phyloP scores from a whole-genome alignment of 2,797 vertebrate species.

The Picus viridis region DNA sequence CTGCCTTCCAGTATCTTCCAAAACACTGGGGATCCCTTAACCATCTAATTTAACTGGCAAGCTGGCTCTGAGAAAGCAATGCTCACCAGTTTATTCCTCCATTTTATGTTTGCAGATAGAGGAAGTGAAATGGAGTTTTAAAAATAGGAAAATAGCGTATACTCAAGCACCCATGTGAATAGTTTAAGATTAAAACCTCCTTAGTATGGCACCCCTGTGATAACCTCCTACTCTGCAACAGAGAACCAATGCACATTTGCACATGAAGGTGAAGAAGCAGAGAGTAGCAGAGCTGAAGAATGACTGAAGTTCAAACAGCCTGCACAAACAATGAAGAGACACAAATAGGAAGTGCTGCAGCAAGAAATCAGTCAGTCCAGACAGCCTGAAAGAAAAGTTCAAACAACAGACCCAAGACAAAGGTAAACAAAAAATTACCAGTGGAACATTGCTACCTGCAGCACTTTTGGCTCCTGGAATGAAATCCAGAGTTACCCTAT shows the following conservation, averaged over 20 bases:
- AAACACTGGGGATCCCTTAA: background rate
- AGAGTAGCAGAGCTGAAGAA: background rate
- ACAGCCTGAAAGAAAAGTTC: background rate
- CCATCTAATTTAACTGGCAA: background rate
- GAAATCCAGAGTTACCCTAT: background rate
- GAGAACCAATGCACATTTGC: background rate
- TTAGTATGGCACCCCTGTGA: background rate
- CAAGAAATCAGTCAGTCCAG: background rate
- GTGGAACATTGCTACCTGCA: background rate
- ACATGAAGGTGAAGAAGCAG: background rate
- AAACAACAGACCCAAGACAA: background rate
- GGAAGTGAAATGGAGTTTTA: background rate
- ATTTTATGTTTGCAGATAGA: background rate
- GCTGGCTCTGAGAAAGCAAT: background rate
- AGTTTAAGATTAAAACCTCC: background rate
- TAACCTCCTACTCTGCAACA: background rate
- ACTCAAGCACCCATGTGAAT: background rate
- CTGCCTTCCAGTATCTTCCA: background rate
- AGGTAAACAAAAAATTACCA: slow-evolving; percentile 6
- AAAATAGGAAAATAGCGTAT: background rate
- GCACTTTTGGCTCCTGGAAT: background rate
- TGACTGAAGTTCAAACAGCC: background rate
- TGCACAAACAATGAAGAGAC: background rate
- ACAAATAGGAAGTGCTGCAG: background rate
- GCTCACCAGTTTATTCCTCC: background rate